A percentile compares a stretch with the other conserved stretches of the same genome.
phyloP scores from a whole-genome alignment of 2,797 vertebrate species.

The Clamator glandarius region DNA sequence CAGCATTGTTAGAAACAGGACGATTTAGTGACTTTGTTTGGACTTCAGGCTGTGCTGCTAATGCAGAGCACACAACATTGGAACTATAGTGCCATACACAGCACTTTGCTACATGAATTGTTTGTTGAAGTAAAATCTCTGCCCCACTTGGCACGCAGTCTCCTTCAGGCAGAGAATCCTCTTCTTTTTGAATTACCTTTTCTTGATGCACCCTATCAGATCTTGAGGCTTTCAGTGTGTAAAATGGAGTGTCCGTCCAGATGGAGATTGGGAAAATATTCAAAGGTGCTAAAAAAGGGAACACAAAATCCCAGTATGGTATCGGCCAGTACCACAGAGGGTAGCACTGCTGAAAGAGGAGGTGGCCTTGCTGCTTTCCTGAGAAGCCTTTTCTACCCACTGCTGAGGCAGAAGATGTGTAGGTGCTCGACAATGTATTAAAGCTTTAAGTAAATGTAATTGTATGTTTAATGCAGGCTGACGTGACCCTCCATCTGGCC shows the following conservation, averaged over 20 bases:
- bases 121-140: neutral
- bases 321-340: neutral
- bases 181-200: neutral
- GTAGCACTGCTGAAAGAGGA: neutral
- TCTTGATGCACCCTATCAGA: neutral
- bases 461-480: neutral
- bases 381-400: neutral
- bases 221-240: neutral
- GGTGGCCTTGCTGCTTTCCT: neutral
- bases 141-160: neutral
- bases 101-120: neutral
- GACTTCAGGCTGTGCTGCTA: neutral
- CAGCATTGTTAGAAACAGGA: neutral
- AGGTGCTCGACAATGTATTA: neutral
- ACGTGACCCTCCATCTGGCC: accelerated
- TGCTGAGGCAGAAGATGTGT: neutral
- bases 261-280: neutral
- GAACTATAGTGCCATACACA: neutral
- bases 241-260: neutral
- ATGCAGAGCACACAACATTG: too few species aligned
- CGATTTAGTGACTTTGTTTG: neutral
- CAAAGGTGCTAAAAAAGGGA: neutral
- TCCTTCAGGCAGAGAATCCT: neutral
- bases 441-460: neutral
- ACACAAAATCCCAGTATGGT: neutral